A percentile compares a stretch with the other conserved stretches of the same genome.
phyloP scores from a whole-genome alignment of 37 sponge, comb jelly and placozoan genomes.

The Oopsacas minuta region DNA sequence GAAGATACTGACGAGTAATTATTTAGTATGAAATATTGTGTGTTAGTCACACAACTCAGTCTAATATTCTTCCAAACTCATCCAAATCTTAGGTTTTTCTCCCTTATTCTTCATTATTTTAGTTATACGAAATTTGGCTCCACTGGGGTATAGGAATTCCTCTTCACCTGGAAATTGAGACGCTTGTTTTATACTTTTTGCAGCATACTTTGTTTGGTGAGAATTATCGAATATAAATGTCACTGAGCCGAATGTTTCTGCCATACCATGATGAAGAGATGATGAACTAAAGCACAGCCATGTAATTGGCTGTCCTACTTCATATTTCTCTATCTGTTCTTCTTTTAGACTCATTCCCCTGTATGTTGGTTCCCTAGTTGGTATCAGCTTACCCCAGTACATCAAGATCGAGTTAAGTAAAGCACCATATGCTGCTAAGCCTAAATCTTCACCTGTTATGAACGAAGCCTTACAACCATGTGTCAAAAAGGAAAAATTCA shows the following conservation, averaged over 20 bases:
- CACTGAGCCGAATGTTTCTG: neutral
- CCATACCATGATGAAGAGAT: neutral
- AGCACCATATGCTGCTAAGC: neutral
- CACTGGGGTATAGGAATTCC: neutral
- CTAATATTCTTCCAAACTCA: neutral
- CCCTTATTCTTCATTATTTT: neutral
- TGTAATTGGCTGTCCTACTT: neutral
- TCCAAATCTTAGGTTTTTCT: neutral
- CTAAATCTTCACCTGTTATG: neutral
- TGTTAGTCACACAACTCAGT: no score
- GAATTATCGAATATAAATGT: neutral
- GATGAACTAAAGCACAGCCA: neutral
- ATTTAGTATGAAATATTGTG: no score
- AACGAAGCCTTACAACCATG: neutral
- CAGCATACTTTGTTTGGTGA: neutral
- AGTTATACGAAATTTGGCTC: neutral
- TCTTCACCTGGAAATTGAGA: neutral
- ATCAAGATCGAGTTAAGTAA: neutral
- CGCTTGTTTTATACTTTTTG: neutral
- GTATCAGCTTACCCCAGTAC: neutral
- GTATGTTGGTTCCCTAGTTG: neutral
- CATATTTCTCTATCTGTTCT: neutral
- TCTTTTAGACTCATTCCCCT: neutral
- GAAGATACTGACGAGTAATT: no score
- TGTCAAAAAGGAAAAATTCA: neutral